Evolutionary conservation across 2,888 invertebrate species (phyloP).

Genomic region (Drosophila pegasa): DNA sequence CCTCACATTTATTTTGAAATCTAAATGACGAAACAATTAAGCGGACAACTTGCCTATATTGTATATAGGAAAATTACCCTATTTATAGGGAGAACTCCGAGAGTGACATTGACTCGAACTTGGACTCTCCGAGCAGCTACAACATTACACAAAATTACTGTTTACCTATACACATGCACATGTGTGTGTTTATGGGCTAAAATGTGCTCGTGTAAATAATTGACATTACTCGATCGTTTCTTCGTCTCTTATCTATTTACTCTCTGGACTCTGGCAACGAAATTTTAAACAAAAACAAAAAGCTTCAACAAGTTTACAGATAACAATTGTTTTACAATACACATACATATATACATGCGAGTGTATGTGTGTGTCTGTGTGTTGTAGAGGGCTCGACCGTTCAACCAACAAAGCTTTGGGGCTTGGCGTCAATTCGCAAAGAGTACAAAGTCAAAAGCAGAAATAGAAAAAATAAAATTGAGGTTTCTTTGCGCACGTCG

Average conservation of each 20-base stretch:
- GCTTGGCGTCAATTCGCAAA: constrained; percentile 36
- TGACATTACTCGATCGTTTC: constrained; percentile 53
- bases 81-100: not conserved
- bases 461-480: constrained; percentile 1
- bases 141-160: constrained; percentile 17
- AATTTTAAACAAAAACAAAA: constrained; percentile 4
- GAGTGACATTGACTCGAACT: constrained; percentile 41
- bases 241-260: constrained; percentile 33
- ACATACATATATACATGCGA: not conserved
- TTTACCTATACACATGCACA: constrained; percentile 2
- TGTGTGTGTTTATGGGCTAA: not conserved
- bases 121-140: constrained; percentile 17
- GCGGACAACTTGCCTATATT: constrained; percentile 3
- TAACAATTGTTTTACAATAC: constrained; percentile 25
- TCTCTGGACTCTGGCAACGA: constrained; percentile 13
- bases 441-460: constrained; percentile 61
- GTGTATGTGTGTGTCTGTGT: constrained; percentile 12
- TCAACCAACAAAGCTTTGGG: constrained; percentile 36
- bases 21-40: constrained; percentile 5
- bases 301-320: constrained; percentile 29
- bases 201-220: constrained; percentile 35
- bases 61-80: constrained; percentile 8
- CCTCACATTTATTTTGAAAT: constrained; percentile 1
- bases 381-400: constrained; percentile 63
- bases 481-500: not conserved